These are phyloP conservation scores for Neelides folsomi DNA, from an alignment of 2,888 invertebrate genomes.

Conservation along the genomic window DNA sequence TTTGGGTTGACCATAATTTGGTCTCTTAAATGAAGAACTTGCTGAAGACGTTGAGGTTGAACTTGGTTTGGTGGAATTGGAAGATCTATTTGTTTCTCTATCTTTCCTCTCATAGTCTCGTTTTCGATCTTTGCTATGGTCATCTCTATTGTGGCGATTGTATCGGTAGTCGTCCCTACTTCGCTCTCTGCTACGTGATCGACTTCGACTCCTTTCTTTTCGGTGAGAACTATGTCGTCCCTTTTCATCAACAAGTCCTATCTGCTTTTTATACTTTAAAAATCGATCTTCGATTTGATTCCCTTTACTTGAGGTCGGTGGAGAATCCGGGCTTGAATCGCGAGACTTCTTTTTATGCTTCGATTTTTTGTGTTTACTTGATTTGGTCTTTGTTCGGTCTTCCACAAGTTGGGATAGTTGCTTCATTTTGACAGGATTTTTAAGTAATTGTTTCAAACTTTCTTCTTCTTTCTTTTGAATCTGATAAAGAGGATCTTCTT, in stretches of 20 bases:
- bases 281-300: slow-evolving; percentile 9
- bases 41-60: slow-evolving; percentile 5
- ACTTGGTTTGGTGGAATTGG: no score
- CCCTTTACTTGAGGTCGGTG: not conserved
- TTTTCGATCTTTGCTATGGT: not conserved
- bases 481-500: slow-evolving; percentile 82
- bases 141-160: slow-evolving; percentile 1
- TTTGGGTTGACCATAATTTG: no score
- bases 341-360: slow-evolving; percentile 36
- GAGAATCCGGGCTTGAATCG: slow-evolving; percentile 14
- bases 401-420: slow-evolving; percentile 62
- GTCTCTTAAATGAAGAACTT: not conserved
- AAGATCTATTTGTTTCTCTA: not conserved
- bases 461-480: slow-evolving; percentile 85
- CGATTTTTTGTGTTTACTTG: not conserved
- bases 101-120: slow-evolving; percentile 6
- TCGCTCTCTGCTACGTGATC: slow-evolving; percentile 2
- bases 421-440: slow-evolving; percentile 83
- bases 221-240: slow-evolving; percentile 15
- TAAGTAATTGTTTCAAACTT: slow-evolving; percentile 64
- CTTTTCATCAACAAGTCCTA: slow-evolving; percentile 18
- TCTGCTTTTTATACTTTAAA: slow-evolving; percentile 13
- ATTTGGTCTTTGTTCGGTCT: slow-evolving; percentile 6
- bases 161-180: not conserved
- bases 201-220: slow-evolving; percentile 19